Evolutionary conservation across 2,888 invertebrate species (phyloP).

Genomic region (Kryphioiulus occultus): DNA sequence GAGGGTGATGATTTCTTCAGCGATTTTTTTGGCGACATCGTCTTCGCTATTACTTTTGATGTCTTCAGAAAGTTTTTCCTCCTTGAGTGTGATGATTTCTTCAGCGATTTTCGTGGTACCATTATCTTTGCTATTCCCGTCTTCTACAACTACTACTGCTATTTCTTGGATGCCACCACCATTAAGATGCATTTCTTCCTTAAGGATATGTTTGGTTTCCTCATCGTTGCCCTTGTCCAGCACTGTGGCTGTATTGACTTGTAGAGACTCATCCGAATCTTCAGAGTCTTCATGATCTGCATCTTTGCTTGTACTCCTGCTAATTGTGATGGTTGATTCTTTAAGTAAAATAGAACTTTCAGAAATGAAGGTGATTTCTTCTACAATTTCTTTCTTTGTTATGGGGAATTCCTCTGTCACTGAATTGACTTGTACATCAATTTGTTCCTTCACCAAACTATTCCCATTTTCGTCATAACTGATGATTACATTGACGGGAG

Average conservation of each 20-base stretch:
- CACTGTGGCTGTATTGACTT: neutral
- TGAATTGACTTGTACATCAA: neutral
- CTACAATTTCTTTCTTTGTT: neutral
- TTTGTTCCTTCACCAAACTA: neutral
- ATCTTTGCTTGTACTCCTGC: neutral
- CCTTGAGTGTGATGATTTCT: neutral
- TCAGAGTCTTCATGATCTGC: neutral
- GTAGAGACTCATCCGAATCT: neutral
- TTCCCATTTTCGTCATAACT: neutral
- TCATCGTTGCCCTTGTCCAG: neutral
- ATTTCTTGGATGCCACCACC: neutral
- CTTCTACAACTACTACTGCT: neutral
- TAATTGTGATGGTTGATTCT: neutral
- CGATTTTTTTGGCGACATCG: neutral
- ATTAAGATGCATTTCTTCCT: neutral
- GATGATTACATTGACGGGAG: neutral
- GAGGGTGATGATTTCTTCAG: neutral
- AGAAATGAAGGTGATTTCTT: neutral
- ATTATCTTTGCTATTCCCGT: too few species aligned
- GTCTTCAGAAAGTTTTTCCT: neutral
- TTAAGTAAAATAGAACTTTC: neutral
- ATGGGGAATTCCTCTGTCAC: too few species aligned
- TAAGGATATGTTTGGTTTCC: neutral
- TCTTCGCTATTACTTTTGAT: too few species aligned
- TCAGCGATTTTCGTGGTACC: neutral